Conservation (phyloP, 1,140 invertebrate genomes). For the Drosophila erecta region DNA sequence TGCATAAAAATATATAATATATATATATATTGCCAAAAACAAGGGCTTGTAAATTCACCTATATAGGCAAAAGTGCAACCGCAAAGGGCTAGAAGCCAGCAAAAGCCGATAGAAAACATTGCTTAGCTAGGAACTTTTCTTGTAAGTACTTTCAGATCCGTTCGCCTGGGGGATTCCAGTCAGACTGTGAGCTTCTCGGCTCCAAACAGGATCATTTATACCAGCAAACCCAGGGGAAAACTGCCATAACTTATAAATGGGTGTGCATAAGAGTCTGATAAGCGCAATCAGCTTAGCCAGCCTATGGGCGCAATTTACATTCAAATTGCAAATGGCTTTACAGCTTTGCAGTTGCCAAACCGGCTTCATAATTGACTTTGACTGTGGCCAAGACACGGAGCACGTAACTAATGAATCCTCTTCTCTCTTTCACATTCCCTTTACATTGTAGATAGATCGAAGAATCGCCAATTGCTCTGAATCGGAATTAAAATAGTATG, state of each 20-base stretch:
- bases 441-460: not conserved
- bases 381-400: constrained; percentile 8
- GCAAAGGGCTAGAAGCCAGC: constrained; percentile 27
- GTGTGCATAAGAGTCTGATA: constrained; percentile 43
- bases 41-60: constrained; percentile 6
- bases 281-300: constrained; percentile 30
- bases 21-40: too few species aligned
- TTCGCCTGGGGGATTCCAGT: constrained; percentile 26
- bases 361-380: constrained; percentile 31
- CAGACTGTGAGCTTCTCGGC: constrained; percentile 40
- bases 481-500: constrained; percentile 11
- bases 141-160: constrained; percentile 21
- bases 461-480: constrained; percentile 19
- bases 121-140: not conserved
- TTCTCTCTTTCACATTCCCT: not conserved
- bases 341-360: constrained; percentile 54
- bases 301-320: constrained; percentile 58
- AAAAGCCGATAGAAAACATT: constrained; percentile 25
- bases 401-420: constrained; percentile 31
- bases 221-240: constrained; percentile 6
- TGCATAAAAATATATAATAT: not conserved
- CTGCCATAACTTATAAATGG: constrained; percentile 19
- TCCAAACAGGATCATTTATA: constrained; percentile 56
- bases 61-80: constrained; percentile 14
- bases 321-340: constrained; percentile 46